Evolutionary conservation across 2,797 vertebrate genomes (phyloP).

Genomic region (Sciurus vulgaris): DNA sequence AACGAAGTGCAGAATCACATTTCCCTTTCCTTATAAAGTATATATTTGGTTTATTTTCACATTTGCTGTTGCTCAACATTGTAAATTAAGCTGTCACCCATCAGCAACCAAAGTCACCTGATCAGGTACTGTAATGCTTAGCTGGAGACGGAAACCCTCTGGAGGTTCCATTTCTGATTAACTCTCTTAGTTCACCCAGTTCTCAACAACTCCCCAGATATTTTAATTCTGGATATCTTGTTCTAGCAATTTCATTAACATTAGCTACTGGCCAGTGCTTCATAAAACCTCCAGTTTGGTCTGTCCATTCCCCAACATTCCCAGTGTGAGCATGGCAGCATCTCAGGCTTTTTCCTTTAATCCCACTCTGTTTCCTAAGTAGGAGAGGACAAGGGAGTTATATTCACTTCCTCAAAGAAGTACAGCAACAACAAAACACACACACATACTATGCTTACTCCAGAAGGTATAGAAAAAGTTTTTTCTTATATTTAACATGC

Average conservation of each 20-base stretch:
- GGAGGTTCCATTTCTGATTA: conserved; percentile 25
- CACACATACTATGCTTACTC: not conserved
- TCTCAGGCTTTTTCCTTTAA: not conserved
- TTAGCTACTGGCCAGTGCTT: not conserved
- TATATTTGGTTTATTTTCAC: conserved; percentile 69
- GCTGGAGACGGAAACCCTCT: not conserved
- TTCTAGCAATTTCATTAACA: not conserved
- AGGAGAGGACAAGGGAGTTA: not conserved
- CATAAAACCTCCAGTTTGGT: not conserved
- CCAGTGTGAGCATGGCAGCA: not conserved
- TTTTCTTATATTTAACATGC: not conserved
- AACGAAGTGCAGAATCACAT: conserved; percentile 38
- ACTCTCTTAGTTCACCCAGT: accelerated
- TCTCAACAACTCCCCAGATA: not conserved
- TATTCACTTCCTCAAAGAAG: not conserved
- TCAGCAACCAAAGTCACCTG: conserved; percentile 29
- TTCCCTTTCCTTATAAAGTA: conserved; percentile 42
- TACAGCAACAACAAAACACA: not conserved
- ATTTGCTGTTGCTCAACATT: conserved; percentile 31
- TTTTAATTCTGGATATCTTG: not conserved
- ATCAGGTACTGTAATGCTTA: not conserved
- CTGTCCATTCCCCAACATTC: not conserved
- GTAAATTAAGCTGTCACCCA: conserved; percentile 65
- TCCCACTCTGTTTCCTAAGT: not conserved
- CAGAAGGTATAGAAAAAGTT: not conserved